phyloP scores from a whole-genome alignment of 2,797 vertebrate genomes.

The Leptodactylus fallax region DNA sequence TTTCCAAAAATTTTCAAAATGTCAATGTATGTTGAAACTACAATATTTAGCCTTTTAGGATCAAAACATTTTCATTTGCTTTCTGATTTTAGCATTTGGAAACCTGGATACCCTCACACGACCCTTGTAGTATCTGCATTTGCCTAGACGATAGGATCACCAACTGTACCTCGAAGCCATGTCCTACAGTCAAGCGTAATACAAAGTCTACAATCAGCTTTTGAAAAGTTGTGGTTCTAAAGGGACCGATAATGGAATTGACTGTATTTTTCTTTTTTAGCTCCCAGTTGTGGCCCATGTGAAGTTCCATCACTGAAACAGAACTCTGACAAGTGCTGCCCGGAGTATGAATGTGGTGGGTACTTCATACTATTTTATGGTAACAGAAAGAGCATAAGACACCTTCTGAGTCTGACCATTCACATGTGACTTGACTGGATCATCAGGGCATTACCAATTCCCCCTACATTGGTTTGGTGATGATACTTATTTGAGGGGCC shows the following conservation, averaged over 20 bases:
- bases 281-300: constrained; percentile 84
- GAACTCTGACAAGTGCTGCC: constrained; percentile 83
- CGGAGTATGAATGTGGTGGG: constrained; percentile 91
- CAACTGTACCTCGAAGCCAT: constrained; percentile 87
- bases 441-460: not conserved
- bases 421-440: not conserved
- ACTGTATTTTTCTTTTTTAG: constrained; percentile 70
- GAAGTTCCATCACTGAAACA: constrained; percentile 83
- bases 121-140: constrained; percentile 90
- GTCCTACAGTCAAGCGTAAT: constrained; percentile 82
- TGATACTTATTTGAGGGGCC: not conserved
- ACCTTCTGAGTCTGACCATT: not conserved
- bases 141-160: constrained; percentile 85
- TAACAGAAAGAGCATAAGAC: too few relatives aligned
- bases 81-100: constrained; percentile 73
- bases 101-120: constrained; percentile 86
- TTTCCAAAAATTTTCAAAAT: too few relatives aligned
- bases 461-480: not conserved
- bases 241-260: not conserved
- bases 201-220: not conserved
- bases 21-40: too few relatives aligned
- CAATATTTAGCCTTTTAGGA: not conserved
- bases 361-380: constrained; percentile 45
- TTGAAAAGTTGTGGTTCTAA: not conserved
- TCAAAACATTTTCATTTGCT: not conserved